These are phyloP conservation scores for Acrobasis suavella DNA, from an alignment of 2,888 invertebrate species.

Conservation along the genomic window DNA sequence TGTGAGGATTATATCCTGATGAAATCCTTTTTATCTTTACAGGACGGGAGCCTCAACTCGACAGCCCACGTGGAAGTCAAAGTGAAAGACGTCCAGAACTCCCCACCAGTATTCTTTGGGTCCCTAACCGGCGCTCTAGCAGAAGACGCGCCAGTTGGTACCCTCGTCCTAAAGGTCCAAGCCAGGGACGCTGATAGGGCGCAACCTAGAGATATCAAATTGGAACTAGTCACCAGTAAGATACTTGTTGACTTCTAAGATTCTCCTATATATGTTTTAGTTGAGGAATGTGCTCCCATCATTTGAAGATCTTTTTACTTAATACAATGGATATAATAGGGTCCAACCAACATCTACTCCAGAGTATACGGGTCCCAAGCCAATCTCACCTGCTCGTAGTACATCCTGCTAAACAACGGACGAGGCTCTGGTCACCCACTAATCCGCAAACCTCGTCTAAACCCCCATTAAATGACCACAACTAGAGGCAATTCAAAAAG, in stretches of 20 bases:
- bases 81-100: conserved; percentile 93
- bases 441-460: too few relatives aligned
- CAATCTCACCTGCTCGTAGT: too few relatives aligned
- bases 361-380: too few relatives aligned
- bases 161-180: conserved; percentile 88
- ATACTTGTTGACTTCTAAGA: too few relatives aligned
- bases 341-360: too few relatives aligned
- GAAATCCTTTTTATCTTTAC: conserved; percentile 13
- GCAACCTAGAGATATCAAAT: conserved; percentile 88
- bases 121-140: conserved; percentile 89
- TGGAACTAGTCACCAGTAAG: conserved; percentile 91
- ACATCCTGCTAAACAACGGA: too few relatives aligned
- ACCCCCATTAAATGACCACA: too few relatives aligned
- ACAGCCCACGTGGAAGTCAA: conserved; percentile 89
- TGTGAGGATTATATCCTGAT: too few relatives aligned
- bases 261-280: conserved; percentile 4
- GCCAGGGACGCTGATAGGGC: conserved; percentile 94
- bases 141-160: conserved; percentile 93
- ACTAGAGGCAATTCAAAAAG: too few relatives aligned
- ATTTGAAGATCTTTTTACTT: too few relatives aligned
- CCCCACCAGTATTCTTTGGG: conserved; percentile 92
- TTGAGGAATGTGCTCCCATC: not conserved
- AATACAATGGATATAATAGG: too few relatives aligned
- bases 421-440: too few relatives aligned
- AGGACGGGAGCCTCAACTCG: conserved; percentile 91